These are phyloP conservation scores for Plutella xylostella DNA, from an alignment of 2,888 invertebrate genomes.

Conservation along the genomic window DNA sequence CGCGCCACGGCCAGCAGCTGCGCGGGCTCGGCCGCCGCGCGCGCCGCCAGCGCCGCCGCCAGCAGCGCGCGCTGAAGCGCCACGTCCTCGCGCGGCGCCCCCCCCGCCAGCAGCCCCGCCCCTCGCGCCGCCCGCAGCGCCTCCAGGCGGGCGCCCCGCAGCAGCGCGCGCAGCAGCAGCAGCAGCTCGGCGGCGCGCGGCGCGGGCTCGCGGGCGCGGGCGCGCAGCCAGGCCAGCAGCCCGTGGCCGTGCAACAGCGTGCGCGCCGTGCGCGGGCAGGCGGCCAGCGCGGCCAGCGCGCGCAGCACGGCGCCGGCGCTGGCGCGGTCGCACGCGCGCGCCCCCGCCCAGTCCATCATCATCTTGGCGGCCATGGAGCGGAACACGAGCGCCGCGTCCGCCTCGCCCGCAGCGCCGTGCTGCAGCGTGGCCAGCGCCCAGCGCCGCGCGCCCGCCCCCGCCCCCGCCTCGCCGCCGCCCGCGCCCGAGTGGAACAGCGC, in stretches of 20 bases:
- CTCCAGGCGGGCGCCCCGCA: too few species aligned
- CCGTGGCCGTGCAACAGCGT: constrained; percentile 77
- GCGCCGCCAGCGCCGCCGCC: too few species aligned
- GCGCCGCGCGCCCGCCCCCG: constrained; percentile 72
- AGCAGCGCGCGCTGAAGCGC: too few species aligned
- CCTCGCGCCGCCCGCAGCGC: too few species aligned
- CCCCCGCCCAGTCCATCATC: constrained; percentile 77
- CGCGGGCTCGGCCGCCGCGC: too few species aligned
- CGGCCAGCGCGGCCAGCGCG: constrained; percentile 71
- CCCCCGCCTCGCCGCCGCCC: constrained; percentile 79
- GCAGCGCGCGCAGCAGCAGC: too few species aligned
- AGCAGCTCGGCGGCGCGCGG: too few species aligned
- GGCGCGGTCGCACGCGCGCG: constrained; percentile 71
- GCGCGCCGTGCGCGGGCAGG: constrained; percentile 73
- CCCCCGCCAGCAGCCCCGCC: too few species aligned
- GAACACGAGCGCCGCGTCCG: constrained; percentile 80
- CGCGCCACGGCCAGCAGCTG: too few species aligned
- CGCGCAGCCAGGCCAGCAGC: constrained; percentile 77
- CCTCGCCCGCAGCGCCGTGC: constrained; percentile 80
- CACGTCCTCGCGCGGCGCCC: too few species aligned
- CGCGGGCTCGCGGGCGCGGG: constrained; percentile 31
- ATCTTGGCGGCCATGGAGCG: constrained; percentile 83
- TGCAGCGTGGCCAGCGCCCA: constrained; percentile 84
- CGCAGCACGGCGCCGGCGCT: constrained; percentile 75
- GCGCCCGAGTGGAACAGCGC: constrained; percentile 86